Conservation (phyloP, 2,888 invertebrate genomes). For the Mimumesa dahlbomi region DNA sequence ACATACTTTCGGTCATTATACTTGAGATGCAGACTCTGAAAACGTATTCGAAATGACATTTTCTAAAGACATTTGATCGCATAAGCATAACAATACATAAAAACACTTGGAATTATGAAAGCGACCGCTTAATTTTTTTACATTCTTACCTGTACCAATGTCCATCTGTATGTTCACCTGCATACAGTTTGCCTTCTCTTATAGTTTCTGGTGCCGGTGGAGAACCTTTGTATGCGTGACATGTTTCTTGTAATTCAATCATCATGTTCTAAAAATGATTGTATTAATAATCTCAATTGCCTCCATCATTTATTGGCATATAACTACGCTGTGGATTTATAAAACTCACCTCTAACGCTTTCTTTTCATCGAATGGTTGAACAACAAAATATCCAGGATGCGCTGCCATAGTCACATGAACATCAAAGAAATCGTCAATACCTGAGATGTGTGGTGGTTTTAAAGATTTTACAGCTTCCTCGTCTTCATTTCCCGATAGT, state of each 20-base stretch:
- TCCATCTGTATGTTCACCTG: conserved; percentile 85
- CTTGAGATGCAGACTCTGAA: conserved; percentile 82
- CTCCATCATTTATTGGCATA: not conserved
- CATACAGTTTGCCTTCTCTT: conserved; percentile 85
- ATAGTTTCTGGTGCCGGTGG: conserved; percentile 79
- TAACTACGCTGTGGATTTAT: not conserved
- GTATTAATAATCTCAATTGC: too few species aligned
- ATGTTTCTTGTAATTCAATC: conserved; percentile 85
- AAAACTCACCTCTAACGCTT: conserved; percentile 53
- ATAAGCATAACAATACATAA: too few species aligned
- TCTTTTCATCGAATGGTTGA: conserved; percentile 66
- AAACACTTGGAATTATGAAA: not conserved
- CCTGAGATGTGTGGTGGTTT: conserved; percentile 80
- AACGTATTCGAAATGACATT: conserved; percentile 6
- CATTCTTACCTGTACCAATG: conserved; percentile 87
- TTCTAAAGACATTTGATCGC: too few species aligned
- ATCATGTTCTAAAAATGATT: conserved; percentile 81
- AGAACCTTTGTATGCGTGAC: conserved; percentile 82
- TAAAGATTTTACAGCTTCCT: conserved; percentile 61
- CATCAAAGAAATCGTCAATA: conserved; percentile 84
- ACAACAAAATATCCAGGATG: conserved; percentile 89
- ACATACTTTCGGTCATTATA: conserved; percentile 82
- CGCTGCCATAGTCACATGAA: conserved; percentile 88
- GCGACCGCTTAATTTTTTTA: conserved; percentile 5
- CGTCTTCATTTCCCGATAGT: conserved; percentile 19